phyloP scores from a whole-genome alignment of 2,888 invertebrate genomes.

The Amorpha juglandis region DNA sequence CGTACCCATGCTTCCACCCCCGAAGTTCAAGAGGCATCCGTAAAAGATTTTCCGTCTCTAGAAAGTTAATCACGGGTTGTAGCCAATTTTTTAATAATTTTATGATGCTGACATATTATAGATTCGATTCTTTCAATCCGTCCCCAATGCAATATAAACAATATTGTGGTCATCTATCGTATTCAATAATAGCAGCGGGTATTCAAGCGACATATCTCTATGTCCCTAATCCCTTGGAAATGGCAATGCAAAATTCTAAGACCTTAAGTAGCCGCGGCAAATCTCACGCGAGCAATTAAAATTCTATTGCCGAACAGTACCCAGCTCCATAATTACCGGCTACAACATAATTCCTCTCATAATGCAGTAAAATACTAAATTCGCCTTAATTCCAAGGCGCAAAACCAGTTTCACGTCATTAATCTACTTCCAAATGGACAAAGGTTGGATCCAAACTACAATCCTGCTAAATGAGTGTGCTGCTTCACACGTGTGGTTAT shows the following conservation, averaged over 20 bases:
- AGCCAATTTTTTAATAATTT: no score
- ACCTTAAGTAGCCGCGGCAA: slow-evolving; percentile 14
- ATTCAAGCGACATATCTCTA: background rate
- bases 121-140: no score
- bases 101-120: no score
- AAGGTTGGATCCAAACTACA: slow-evolving; percentile 1
- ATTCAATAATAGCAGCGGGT: background rate
- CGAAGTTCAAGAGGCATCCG: no score
- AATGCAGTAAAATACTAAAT: slow-evolving; percentile 24
- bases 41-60: no score
- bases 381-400: slow-evolving; percentile 17
- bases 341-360: slow-evolving; percentile 24
- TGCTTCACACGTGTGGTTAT: background rate
- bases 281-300: slow-evolving; percentile 20
- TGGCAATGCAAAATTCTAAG: slow-evolving; percentile 1
- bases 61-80: no score
- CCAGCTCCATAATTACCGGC: slow-evolving; percentile 2
- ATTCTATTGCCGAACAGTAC: slow-evolving; percentile 3
- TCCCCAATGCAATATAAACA: no score
- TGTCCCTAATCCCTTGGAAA: background rate
- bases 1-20: no score
- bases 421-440: background rate
- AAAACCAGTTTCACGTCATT: slow-evolving; percentile 10
- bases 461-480: background rate
- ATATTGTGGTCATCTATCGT: background rate